Base-by-base conservation (phyloP, 2,888 invertebrate species). In the Plagodis pulveraria region DNA sequence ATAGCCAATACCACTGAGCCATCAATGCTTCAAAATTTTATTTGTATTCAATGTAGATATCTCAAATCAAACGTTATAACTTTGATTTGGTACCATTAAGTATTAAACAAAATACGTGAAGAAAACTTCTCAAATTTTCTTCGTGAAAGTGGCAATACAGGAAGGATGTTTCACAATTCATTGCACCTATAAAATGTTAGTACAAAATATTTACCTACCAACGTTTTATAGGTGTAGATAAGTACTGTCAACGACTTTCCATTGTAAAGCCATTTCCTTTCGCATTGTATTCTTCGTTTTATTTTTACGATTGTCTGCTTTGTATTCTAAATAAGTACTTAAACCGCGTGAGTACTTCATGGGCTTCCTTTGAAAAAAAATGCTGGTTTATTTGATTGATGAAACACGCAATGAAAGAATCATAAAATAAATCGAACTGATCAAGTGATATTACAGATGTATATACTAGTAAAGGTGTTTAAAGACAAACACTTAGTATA, bases 231-330 rank as follows among this genome's bases (percentile, higher is more conserved):
- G 43, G 42, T 56, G 56, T 6, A 44, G 44, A 43, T 56, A 38
- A 33, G 42, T 50, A 54, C 42, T 2, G 22, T 49, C 11, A 50
- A 50, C 50, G 45, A 10, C 33, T 32, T 36, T 46, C 33, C 46
- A 50, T 54, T 58, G 53, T 22, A 50, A 43, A 44, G 34, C 35
- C 11, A 32, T 54, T 58, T 54, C 46, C 58, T 54, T 35, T 33
- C 11, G 43, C 40, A 41, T 45, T 58, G 53, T 58, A 40, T 50
- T 50, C 42, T 40, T 50, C 33, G 33, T 50, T 54, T 49, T 41
- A 51, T 44, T 44, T 58, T 58, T 46, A 58, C 54, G 54, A 54
- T 33, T 42, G 38, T 50, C 53, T 53, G 41, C 49, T 58, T 50
- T 53, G 53, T 45, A 48, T 53, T 52, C 44, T 8, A 56, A 44